A percentile compares a stretch with the other conserved stretches of the same genome.
Conservation (phyloP, 2,113 vertebrate species). For the Austrofundulus limnaeus region DNA sequence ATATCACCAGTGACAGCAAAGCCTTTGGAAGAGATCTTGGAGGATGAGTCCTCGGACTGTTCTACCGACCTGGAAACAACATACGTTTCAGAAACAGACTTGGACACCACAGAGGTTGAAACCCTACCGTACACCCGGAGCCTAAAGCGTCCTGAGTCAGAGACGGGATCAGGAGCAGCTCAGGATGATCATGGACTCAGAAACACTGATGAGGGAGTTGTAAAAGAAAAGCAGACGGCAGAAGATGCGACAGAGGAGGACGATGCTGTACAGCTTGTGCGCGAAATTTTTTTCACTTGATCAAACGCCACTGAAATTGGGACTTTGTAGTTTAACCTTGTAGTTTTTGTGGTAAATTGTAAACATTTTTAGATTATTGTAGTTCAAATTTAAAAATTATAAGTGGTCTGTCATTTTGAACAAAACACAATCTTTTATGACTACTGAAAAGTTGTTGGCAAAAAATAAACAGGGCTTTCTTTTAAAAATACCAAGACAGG, state of each 20-base stretch:
- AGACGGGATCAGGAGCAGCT: constrained; percentile 5
- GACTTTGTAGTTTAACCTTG: too few species aligned
- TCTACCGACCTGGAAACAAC: constrained; percentile 22
- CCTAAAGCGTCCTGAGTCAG: background rate
- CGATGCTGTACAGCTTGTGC: constrained; percentile 60
- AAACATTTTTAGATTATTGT: background rate
- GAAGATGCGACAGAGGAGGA: constrained; percentile 33
- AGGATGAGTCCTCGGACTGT: constrained; percentile 36
- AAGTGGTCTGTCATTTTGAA: too few species aligned
- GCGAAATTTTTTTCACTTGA: constrained; percentile 73
- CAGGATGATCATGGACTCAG: background rate
- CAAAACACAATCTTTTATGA: too few species aligned
- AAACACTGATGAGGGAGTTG: background rate
- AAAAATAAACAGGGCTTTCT: too few species aligned
- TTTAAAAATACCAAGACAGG: too few species aligned
- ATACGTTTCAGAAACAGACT: constrained; percentile 58
- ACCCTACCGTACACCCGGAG: constrained; percentile 30
- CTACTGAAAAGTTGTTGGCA: too few species aligned
- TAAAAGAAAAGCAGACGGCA: background rate
- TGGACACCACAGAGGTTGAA: constrained; percentile 58
- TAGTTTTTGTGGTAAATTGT: background rate
- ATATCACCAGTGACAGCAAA: background rate
- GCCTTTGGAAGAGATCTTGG: background rate
- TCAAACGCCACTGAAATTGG: background rate
- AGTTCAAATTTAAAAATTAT: too few species aligned